Percentiles rank a stretch among this genome's conserved stretches.
These are phyloP conservation scores for Chrysina gloriosa DNA, from an alignment of 2,888 invertebrate species.

Conservation along the genomic window DNA sequence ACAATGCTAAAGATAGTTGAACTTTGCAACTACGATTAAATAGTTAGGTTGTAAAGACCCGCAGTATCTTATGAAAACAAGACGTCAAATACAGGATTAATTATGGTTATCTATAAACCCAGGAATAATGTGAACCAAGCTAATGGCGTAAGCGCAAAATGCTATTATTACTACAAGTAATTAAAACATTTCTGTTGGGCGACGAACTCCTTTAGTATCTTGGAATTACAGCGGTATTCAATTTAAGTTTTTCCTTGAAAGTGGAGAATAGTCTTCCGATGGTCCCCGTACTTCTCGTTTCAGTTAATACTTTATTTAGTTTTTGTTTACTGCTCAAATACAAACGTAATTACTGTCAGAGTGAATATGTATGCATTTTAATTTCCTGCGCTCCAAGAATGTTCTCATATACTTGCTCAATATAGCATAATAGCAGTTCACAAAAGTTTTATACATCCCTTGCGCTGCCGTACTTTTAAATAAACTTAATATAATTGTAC, in stretches of 20 bases:
- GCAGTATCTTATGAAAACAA: too few species aligned
- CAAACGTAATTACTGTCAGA: background rate
- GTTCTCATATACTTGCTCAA: too few species aligned
- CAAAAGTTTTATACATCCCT: too few species aligned
- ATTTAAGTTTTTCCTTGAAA: background rate
- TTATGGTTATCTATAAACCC: too few species aligned
- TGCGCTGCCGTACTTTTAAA: too few species aligned
- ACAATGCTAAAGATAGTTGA: too few species aligned
- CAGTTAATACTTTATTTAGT: slow-evolving; percentile 1
- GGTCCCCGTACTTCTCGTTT: background rate
- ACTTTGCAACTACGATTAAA: too few species aligned
- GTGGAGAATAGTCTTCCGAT: background rate
- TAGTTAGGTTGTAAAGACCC: too few species aligned
- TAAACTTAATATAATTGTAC: too few species aligned
- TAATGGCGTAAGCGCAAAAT: background rate
- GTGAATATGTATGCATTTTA: background rate
- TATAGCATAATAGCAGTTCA: too few species aligned
- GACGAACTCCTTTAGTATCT: background rate
- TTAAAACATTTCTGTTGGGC: background rate
- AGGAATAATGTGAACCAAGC: too few species aligned
- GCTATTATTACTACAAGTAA: background rate
- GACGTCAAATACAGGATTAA: too few species aligned
- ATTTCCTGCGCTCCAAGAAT: background rate
- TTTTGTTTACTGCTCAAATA: background rate
- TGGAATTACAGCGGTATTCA: slow-evolving; percentile 4